phyloP scores from a whole-genome alignment of 2,113 vertebrate genomes.

The Dasyprocta punctata region DNA sequence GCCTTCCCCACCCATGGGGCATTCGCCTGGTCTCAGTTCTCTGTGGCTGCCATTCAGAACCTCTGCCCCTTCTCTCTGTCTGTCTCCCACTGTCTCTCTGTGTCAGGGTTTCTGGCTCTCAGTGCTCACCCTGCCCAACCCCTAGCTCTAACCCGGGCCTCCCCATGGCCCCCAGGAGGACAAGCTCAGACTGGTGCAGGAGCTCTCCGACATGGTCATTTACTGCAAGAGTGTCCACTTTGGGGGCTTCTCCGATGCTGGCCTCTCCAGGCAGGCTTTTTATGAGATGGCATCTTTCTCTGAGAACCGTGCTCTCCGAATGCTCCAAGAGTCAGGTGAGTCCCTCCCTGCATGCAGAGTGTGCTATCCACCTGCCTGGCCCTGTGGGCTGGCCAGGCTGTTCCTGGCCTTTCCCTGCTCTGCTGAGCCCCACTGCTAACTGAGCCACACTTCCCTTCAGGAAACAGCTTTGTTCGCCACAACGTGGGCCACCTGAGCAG shows the following conservation, averaged over 20 bases:
- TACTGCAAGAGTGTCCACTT: constrained; percentile 99
- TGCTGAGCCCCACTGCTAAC: neutral
- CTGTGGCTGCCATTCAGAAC: constrained; percentile 64
- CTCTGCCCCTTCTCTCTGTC: constrained; percentile 64
- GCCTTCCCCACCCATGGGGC: neutral
- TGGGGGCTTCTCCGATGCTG: constrained; percentile 88
- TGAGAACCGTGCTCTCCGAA: constrained; percentile 91
- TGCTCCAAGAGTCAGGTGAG: constrained; percentile 92
- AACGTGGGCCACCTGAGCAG: constrained; percentile 94
- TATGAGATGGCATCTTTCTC: constrained; percentile 96
- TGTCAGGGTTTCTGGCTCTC: constrained; percentile 67
- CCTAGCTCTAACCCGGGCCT: constrained; percentile 66
- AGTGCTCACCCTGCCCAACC: constrained; percentile 40
- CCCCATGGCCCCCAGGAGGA: constrained; percentile 86
- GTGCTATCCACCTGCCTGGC: neutral
- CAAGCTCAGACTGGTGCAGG: constrained; percentile 93
- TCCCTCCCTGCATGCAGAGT: neutral
- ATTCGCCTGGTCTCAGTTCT: neutral
- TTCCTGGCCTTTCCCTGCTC: neutral
- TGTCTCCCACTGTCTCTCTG: neutral
- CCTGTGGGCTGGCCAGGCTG: neutral
- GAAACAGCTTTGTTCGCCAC: constrained; percentile 89
- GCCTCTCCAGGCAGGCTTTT: constrained; percentile 87
- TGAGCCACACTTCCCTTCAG: constrained; percentile 72
- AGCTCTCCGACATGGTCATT: constrained; percentile 93